Evolutionary conservation across 1,140 invertebrate genomes (phyloP).

Genomic region (Ridgeia piscesae): DNA sequence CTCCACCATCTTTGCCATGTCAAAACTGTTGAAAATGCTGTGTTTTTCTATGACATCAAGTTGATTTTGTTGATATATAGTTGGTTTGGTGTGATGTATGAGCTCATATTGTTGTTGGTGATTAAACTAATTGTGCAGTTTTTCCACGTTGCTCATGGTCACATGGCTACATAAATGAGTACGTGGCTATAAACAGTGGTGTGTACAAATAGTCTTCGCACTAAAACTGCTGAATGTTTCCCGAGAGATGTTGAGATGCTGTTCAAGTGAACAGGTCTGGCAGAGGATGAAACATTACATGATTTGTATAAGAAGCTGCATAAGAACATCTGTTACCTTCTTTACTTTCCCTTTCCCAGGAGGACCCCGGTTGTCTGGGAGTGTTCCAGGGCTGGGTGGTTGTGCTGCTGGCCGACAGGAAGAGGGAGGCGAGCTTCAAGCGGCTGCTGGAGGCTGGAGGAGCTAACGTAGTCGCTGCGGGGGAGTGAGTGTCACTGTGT

Average conservation of each 20-base stretch:
- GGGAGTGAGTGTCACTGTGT: constrained; percentile 29
- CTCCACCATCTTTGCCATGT: not conserved
- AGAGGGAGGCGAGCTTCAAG: constrained; percentile 67
- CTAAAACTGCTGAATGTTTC: no score
- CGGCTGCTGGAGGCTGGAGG: constrained; percentile 74
- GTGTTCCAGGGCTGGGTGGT: constrained; percentile 72
- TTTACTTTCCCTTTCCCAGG: constrained; percentile 20
- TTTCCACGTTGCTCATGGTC: no score
- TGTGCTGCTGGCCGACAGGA: constrained; percentile 68
- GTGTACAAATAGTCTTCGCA: no score
- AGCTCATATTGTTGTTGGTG: not conserved
- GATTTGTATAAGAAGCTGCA: no score
- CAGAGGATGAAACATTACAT: no score
- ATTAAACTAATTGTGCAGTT: no score
- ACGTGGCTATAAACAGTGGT: no score
- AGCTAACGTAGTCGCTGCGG: constrained; percentile 66
- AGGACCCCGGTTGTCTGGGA: constrained; percentile 53
- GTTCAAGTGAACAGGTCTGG: no score
- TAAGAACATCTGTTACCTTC: no score
- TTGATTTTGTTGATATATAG: not conserved
- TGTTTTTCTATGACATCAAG: not conserved
- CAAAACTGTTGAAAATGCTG: not conserved
- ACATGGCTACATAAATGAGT: no score
- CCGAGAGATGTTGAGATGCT: no score
- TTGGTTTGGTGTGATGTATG: not conserved